phyloP scores from a whole-genome alignment of 2,888 invertebrate genomes.

The Carcina quercana region DNA sequence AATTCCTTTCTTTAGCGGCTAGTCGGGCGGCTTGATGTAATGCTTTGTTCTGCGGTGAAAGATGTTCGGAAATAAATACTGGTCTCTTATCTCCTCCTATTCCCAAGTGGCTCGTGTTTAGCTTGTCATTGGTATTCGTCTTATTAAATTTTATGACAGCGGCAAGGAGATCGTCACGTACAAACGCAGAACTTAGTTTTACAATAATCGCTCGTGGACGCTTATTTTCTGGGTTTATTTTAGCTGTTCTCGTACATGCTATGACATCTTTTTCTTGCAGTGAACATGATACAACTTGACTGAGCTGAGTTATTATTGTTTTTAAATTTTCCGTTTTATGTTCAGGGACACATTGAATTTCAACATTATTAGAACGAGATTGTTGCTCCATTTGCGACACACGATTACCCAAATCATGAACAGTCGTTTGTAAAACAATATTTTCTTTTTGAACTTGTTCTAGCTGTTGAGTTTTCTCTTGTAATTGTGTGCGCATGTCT shows the following conservation, averaged over 20 bases:
- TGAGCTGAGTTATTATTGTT: neutral
- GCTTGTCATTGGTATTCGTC: neutral
- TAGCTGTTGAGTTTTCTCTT: neutral
- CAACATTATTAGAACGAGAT: neutral
- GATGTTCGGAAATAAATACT: constrained; percentile 5
- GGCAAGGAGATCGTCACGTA: neutral
- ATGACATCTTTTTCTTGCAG: neutral
- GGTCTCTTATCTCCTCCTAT: neutral
- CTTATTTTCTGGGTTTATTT: neutral
- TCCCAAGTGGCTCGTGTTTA: neutral
- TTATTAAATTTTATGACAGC: constrained; percentile 1
- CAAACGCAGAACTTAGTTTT: neutral
- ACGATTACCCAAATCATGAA: neutral
- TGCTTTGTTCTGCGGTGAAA: constrained; percentile 4
- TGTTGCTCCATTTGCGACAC: neutral
- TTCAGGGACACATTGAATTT: constrained; percentile 1
- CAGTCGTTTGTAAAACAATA: neutral
- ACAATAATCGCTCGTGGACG: neutral
- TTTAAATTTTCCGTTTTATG: neutral
- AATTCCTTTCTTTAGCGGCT: constrained; percentile 2
- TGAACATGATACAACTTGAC: neutral
- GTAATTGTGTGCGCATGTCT: neutral
- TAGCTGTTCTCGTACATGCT: neutral
- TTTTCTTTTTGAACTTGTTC: neutral
- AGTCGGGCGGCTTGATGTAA: constrained; percentile 5